A percentile compares a stretch with the other conserved stretches of the same genome.
Conservation (phyloP, 2,797 vertebrate species). For the Kryptopterus vitreolus region DNA sequence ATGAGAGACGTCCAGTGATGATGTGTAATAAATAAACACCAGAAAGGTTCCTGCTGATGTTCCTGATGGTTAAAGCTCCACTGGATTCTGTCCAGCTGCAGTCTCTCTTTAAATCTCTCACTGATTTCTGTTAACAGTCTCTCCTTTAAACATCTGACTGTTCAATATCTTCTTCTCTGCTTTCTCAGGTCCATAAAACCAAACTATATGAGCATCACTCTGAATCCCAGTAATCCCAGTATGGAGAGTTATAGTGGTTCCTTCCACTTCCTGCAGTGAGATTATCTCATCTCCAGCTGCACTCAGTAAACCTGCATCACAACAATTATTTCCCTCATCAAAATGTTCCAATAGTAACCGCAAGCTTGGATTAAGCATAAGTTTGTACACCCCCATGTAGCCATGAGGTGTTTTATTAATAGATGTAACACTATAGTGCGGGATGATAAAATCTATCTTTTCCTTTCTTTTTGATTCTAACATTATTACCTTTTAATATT, state of each 20-base stretch:
- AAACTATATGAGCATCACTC: not conserved
- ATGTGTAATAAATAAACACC: not conserved
- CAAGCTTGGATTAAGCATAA: not conserved
- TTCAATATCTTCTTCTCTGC: not conserved
- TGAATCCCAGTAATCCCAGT: too few species aligned
- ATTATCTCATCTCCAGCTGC: too few species aligned
- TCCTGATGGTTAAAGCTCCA: constrained; percentile 20
- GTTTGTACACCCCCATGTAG: not conserved
- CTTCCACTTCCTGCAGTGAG: too few species aligned
- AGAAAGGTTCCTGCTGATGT: constrained; percentile 12
- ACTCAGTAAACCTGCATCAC: not conserved
- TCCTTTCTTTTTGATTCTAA: too few species aligned
- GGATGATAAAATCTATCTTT: too few species aligned
- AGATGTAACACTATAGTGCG: too few species aligned
- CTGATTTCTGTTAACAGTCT: not conserved
- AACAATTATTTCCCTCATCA: not conserved
- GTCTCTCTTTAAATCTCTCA: constrained; percentile 1
- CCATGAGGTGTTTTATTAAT: too few species aligned
- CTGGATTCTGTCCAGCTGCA: constrained; percentile 7
- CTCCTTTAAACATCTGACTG: not conserved
- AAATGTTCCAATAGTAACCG: too few species aligned
- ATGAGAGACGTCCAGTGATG: not conserved
- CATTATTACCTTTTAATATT: too few species aligned
- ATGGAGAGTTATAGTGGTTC: too few species aligned
- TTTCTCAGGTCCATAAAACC: not conserved